Evolutionary conservation across 2,113 vertebrate genomes (phyloP).

Genomic region (Pachyramphus minor): DNA sequence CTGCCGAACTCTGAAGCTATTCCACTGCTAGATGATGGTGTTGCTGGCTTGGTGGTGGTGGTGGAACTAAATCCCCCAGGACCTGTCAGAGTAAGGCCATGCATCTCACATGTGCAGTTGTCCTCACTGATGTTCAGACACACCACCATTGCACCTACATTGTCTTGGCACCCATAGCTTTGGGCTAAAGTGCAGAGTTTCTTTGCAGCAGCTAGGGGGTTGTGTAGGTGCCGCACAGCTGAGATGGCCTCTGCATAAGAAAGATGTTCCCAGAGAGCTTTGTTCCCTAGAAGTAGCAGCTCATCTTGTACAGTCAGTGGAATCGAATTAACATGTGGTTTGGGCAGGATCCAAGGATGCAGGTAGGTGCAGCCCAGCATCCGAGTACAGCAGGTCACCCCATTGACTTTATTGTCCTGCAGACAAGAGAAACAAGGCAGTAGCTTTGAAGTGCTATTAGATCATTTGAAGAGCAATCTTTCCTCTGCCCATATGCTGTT

Average conservation of each 20-base stretch:
- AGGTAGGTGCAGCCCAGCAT: slow-evolving; percentile 94
- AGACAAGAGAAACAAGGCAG: slow-evolving; percentile 40
- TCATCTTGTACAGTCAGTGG: slow-evolving; percentile 88
- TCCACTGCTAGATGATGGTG: slow-evolving; percentile 87
- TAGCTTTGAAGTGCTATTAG: neutral
- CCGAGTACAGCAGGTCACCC: slow-evolving; percentile 95
- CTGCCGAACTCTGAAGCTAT: slow-evolving; percentile 90
- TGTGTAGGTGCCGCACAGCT: slow-evolving; percentile 82
- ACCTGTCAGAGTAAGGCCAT: slow-evolving; percentile 68
- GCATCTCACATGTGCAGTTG: slow-evolving; percentile 87
- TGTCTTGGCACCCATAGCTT: slow-evolving; percentile 95
- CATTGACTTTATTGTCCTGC: slow-evolving; percentile 97
- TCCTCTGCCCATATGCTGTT: neutral
- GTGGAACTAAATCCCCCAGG: slow-evolving; percentile 68
- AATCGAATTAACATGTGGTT: slow-evolving; percentile 85
- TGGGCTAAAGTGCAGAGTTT: slow-evolving; percentile 93
- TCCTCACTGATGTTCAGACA: slow-evolving; percentile 85
- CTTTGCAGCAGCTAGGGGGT: slow-evolving; percentile 89
- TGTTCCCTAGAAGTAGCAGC: slow-evolving; percentile 91
- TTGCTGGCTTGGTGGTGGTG: slow-evolving; percentile 70
- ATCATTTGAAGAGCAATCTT: neutral
- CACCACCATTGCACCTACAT: slow-evolving; percentile 88
- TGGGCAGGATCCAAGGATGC: slow-evolving; percentile 91
- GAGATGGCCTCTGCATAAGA: slow-evolving; percentile 85
- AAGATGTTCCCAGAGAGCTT: slow-evolving; percentile 87